These are phyloP conservation scores for Stictocephala bisonia DNA, from an alignment of 2,888 invertebrate genomes.

Conservation along the genomic window DNA sequence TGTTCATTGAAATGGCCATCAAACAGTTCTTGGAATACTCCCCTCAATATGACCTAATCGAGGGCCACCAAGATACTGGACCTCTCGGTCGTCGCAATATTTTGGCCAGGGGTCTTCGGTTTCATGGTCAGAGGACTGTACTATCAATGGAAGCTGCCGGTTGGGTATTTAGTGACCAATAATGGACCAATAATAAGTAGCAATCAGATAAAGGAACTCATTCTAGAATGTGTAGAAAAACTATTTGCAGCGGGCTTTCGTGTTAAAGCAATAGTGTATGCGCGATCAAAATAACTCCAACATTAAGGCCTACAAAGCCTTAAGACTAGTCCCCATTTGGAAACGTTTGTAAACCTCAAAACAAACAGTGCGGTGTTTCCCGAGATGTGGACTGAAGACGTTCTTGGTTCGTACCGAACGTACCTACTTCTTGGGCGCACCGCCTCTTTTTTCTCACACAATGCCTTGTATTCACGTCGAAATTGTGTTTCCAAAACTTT, in stretches of 20 bases:
- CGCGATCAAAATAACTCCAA: constrained; percentile 55
- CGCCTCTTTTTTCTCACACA: too few relatives aligned
- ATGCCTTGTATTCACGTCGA: too few relatives aligned
- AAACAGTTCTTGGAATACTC: constrained; percentile 55
- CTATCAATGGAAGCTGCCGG: constrained; percentile 56
- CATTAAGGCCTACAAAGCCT: constrained; percentile 48
- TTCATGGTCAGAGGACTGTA: constrained; percentile 57
- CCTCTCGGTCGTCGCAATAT: constrained; percentile 49
- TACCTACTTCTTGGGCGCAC: too few relatives aligned
- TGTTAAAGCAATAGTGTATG: constrained; percentile 55
- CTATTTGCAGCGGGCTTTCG: constrained; percentile 50
- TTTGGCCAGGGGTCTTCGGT: constrained; percentile 55
- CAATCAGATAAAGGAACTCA: constrained; percentile 44
- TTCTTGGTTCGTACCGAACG: too few relatives aligned
- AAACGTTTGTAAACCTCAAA: too few relatives aligned
- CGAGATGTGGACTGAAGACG: too few relatives aligned
- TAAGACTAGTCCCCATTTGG: too few relatives aligned
- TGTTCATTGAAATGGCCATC: constrained; percentile 58
- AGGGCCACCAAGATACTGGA: constrained; percentile 57
- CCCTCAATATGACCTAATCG: constrained; percentile 53
- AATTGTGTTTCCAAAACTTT: too few relatives aligned
- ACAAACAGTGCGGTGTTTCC: too few relatives aligned
- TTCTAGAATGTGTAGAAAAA: constrained; percentile 48
- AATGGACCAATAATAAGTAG: constrained; percentile 47
- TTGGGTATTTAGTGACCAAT: constrained; percentile 54